Evolutionary conservation across 1,140 invertebrate genomes (phyloP).

Genomic region (Amyelois transitella): DNA sequence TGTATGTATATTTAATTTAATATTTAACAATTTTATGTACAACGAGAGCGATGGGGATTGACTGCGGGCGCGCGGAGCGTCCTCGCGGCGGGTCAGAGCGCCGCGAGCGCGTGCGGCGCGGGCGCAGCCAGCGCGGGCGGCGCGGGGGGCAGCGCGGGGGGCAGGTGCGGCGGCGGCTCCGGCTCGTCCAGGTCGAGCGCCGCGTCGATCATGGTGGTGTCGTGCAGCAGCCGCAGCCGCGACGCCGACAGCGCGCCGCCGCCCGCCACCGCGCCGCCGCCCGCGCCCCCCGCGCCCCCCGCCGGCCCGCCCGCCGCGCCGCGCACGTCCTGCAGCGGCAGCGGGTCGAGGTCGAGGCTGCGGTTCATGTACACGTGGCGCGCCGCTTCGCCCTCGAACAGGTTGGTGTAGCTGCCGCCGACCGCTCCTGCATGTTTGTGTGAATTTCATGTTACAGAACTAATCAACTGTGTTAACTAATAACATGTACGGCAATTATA

Average conservation of each 20-base stretch:
- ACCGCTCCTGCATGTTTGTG: background rate
- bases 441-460: background rate
- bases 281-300: constrained; percentile 9
- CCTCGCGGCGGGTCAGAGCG: constrained; percentile 7
- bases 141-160: constrained; percentile 5
- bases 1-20: background rate
- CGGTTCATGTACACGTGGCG: constrained; percentile 47
- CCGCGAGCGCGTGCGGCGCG: constrained; percentile 7
- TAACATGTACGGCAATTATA: too few species aligned
- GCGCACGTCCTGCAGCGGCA: constrained; percentile 30
- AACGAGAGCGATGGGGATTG: background rate
- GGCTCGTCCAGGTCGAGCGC: constrained; percentile 87
- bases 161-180: constrained; percentile 31
- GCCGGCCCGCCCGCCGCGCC: constrained; percentile 1
- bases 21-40: background rate
- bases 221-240: constrained; percentile 81
- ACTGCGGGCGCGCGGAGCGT: background rate
- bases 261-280: constrained; percentile 17
- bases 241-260: constrained; percentile 43
- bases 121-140: constrained; percentile 9
- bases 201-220: constrained; percentile 91
- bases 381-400: constrained; percentile 17
- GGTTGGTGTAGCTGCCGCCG: constrained; percentile 23
- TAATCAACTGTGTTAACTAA: too few species aligned
- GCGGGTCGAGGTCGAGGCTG: constrained; percentile 45